Conservation (phyloP, 2,797 vertebrate species). For the Sparus aurata region DNA sequence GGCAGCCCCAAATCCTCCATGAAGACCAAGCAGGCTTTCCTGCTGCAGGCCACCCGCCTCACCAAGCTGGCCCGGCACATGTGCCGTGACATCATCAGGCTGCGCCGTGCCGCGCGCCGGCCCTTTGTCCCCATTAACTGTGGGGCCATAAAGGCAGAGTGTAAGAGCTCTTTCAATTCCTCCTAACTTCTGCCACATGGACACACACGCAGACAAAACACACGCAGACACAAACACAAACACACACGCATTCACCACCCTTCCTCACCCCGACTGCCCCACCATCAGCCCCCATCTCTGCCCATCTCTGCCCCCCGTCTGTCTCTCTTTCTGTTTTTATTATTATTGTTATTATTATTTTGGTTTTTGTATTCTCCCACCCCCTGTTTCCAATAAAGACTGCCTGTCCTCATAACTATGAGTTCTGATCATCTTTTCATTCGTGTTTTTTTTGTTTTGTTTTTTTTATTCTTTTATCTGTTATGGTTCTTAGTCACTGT, state of each 20-base stretch:
- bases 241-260: conserved; percentile 51
- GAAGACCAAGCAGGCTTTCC: conserved; percentile 98
- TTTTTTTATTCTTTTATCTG: conserved; percentile 28
- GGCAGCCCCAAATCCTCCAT: conserved; percentile 96
- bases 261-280: conserved; percentile 68
- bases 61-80: conserved; percentile 98
- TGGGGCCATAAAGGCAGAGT: conserved; percentile 99
- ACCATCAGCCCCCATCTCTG: conserved; percentile 70
- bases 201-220: conserved; percentile 55
- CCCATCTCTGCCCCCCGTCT: conserved; percentile 75
- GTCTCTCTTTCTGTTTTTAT: conserved; percentile 88
- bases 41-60: conserved; percentile 95
- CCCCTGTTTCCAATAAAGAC: conserved; percentile 97
- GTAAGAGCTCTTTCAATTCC: conserved; percentile 99
- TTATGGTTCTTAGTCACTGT: conserved; percentile 54
- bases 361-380: conserved; percentile 89
- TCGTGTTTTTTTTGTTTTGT: conserved; percentile 56
- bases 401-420: conserved; percentile 93
- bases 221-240: conserved; percentile 45
- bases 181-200: conserved; percentile 91
- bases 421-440: conserved; percentile 88
- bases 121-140: conserved; percentile 99
- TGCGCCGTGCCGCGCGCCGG: conserved; percentile 96
- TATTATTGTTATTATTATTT: conserved; percentile 88
- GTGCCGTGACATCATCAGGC: conserved; percentile 96